Conservation (phyloP, 2,888 invertebrate genomes). For the Cephus pygmeus region DNA sequence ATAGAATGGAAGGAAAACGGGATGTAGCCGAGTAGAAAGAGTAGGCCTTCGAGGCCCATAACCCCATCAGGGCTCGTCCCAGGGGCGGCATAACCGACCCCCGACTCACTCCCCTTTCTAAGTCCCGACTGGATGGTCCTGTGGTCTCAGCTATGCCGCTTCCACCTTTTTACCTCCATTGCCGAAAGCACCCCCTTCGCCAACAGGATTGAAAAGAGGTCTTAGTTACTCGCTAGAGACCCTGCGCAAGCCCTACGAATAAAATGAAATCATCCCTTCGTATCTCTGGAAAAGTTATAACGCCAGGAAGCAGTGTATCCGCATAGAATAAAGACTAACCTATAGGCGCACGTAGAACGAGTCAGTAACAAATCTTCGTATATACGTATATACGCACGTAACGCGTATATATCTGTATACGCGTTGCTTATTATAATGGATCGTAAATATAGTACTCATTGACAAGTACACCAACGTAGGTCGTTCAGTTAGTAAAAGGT, state of each 20-base stretch:
- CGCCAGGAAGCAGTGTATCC: neutral
- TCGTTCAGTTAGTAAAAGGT: neutral
- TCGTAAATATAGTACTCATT: neutral
- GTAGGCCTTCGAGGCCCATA: conserved; percentile 70
- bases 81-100: conserved; percentile 56
- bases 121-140: conserved; percentile 43
- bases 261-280: conserved; percentile 54
- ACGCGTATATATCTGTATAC: neutral
- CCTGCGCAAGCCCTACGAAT: conserved; percentile 42
- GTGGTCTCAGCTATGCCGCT: conserved; percentile 41
- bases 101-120: conserved; percentile 30
- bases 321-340: neutral
- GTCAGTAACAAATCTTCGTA: neutral
- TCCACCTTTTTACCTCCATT: conserved; percentile 19
- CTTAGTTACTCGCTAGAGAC: conserved; percentile 59
- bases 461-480: neutral
- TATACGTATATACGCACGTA: no score
- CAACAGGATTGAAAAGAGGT: conserved; percentile 57
- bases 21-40: conserved; percentile 58
- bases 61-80: conserved; percentile 70
- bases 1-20: conserved; percentile 63
- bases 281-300: conserved; percentile 2
- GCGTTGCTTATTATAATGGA: neutral
- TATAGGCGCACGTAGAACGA: neutral
- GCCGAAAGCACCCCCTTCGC: conserved; percentile 20